These are phyloP conservation scores for Miltochrista miniata DNA, from an alignment of 2,888 invertebrate genomes.

Conservation along the genomic window DNA sequence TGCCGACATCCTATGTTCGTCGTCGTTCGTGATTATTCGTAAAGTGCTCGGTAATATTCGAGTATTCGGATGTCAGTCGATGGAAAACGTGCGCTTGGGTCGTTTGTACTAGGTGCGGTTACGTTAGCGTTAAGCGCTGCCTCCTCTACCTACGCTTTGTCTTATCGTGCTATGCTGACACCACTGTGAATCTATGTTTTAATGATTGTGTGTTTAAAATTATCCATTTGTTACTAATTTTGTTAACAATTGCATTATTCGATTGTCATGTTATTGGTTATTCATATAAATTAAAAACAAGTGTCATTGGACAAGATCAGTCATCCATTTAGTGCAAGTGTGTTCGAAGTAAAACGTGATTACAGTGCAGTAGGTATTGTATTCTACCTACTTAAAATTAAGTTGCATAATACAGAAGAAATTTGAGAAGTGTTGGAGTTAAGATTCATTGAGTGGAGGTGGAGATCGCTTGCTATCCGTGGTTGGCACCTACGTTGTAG, in stretches of 20 bases:
- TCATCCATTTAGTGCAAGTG: conserved; percentile 68
- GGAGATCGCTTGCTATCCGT: conserved; percentile 49
- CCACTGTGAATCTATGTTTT: conserved; percentile 48
- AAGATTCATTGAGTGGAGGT: conserved; percentile 32
- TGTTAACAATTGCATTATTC: conserved; percentile 48
- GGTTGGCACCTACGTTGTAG: conserved; percentile 61
- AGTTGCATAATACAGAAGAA: conserved; percentile 39
- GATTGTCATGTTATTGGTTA: conserved; percentile 52
- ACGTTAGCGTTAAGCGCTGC: conserved; percentile 52
- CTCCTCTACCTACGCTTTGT: conserved; percentile 58
- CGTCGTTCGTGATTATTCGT: conserved; percentile 33
- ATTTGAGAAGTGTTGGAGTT: conserved; percentile 38
- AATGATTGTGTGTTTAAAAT: conserved; percentile 60
- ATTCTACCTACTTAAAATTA: conserved; percentile 36
- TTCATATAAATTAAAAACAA: conserved; percentile 52
- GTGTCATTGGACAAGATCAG: conserved; percentile 67
- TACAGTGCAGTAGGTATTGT: conserved; percentile 41
- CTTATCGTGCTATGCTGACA: conserved; percentile 48
- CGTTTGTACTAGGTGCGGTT: conserved; percentile 55
- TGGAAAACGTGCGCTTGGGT: conserved; percentile 55
- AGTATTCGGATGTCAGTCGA: conserved; percentile 53
- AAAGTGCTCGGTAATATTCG: conserved; percentile 47
- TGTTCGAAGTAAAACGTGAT: conserved; percentile 49
- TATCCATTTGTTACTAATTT: conserved; percentile 46
- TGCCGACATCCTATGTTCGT: conserved; percentile 28